These are phyloP conservation scores for Sisyra nigra DNA, from an alignment of 2,888 invertebrate species.

Conservation along the genomic window DNA sequence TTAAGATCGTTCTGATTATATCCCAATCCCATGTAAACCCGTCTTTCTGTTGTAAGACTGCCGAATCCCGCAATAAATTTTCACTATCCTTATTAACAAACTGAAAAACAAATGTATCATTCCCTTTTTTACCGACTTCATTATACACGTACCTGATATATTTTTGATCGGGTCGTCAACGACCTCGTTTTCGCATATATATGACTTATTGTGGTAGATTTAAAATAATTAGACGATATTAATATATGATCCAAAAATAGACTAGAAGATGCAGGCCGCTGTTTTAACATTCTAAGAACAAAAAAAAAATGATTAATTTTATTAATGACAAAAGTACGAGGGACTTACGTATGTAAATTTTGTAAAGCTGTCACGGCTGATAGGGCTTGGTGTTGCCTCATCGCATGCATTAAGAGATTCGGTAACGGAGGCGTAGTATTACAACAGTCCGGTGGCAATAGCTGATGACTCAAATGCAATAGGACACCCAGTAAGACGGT, in stretches of 20 bases:
- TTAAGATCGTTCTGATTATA: slow-evolving; percentile 65
- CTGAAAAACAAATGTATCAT: slow-evolving; percentile 15
- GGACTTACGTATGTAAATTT: slow-evolving; percentile 44
- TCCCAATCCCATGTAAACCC: slow-evolving; percentile 87
- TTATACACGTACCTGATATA: slow-evolving; percentile 20
- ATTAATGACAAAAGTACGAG: neutral
- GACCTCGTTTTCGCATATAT: slow-evolving; percentile 1
- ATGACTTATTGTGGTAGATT: slow-evolving; percentile 9
- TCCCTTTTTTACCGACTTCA: no score
- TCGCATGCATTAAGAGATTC: slow-evolving; percentile 61
- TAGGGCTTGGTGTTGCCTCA: slow-evolving; percentile 63
- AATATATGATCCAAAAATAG: slow-evolving; percentile 69
- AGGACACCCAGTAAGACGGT: slow-evolving; percentile 81
- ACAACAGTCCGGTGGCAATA: slow-evolving; percentile 76
- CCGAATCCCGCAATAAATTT: slow-evolving; percentile 60
- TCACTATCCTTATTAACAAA: slow-evolving; percentile 29
- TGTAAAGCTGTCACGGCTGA: slow-evolving; percentile 68
- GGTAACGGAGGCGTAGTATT: slow-evolving; percentile 73
- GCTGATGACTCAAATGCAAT: slow-evolving; percentile 68
- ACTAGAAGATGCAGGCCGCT: slow-evolving; percentile 66
- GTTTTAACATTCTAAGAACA: slow-evolving; percentile 44
- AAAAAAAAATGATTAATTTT: slow-evolving; percentile 2
- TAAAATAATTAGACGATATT: slow-evolving; percentile 26
- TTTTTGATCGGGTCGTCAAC: slow-evolving; percentile 18
- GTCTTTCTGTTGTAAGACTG: slow-evolving; percentile 65